Evolutionary conservation across 2,113 vertebrate species (phyloP).

Genomic region (Ondatra zibethicus): DNA sequence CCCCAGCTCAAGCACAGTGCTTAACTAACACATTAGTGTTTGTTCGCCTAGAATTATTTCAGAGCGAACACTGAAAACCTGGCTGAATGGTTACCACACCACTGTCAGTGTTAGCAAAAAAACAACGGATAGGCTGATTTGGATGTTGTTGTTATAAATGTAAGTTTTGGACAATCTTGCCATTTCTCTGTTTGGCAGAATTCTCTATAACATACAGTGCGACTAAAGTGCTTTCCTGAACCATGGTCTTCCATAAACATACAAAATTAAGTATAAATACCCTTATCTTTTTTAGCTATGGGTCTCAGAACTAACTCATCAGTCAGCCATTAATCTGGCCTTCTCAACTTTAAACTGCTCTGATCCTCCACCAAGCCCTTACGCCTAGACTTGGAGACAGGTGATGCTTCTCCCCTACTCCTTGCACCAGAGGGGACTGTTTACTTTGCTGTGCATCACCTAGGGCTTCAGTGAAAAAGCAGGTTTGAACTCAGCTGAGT

Average conservation of each 20-base stretch:
- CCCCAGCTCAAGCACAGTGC: neutral
- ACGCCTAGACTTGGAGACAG: neutral
- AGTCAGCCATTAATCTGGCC: neutral
- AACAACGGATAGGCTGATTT: neutral
- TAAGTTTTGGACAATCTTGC: neutral
- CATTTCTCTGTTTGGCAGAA: constrained; percentile 13
- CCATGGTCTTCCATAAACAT: neutral
- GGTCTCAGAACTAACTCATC: neutral
- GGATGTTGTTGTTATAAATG: neutral
- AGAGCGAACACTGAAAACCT: neutral
- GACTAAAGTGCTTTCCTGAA: neutral
- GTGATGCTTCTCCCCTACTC: neutral
- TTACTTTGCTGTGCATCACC: no score
- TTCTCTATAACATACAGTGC: neutral
- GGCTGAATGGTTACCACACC: neutral
- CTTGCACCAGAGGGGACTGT: no score
- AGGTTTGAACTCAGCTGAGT: neutral
- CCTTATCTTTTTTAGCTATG: neutral
- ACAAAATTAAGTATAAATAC: neutral
- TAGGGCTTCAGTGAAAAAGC: neutral
- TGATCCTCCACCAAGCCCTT: neutral
- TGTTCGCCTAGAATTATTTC: neutral
- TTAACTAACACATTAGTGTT: neutral
- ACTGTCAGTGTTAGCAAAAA: neutral
- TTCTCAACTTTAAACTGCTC: neutral